phyloP scores from a whole-genome alignment of 2,113 vertebrate species.

The Notothenia coriiceps region DNA sequence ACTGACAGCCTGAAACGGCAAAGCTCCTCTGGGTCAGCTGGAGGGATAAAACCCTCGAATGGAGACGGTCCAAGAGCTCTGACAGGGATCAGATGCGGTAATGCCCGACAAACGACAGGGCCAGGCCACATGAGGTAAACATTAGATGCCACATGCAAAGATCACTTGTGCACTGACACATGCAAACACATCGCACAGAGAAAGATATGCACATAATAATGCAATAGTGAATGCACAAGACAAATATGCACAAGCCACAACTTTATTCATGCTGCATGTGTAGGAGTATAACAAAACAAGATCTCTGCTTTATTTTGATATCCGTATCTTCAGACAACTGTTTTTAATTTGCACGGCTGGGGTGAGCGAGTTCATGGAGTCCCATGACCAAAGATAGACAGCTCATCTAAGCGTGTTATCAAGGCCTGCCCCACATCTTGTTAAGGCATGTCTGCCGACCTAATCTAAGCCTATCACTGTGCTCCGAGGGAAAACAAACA shows the following conservation, averaged over 20 bases:
- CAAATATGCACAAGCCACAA: background rate
- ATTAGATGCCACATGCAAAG: conserved; percentile 41
- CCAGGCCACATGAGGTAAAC: conserved; percentile 56
- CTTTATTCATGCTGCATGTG: background rate
- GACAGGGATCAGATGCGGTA: conserved; percentile 50
- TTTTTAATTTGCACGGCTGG: conserved; percentile 61
- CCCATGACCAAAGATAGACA: conserved; percentile 75
- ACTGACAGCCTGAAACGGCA: conserved; percentile 40
- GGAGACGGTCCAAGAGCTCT: conserved; percentile 42
- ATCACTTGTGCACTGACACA: conserved; percentile 11
- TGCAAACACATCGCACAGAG: background rate
- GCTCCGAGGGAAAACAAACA: conserved; percentile 71
- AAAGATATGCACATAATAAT: conserved; percentile 19
- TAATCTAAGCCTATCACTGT: conserved; percentile 67
- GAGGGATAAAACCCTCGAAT: conserved; percentile 49
- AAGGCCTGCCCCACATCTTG: conserved; percentile 73
- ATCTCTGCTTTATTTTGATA: conserved; percentile 28
- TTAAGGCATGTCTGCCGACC: conserved; percentile 75
- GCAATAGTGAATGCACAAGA: conserved; percentile 16
- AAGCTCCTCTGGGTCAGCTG: conserved; percentile 51
- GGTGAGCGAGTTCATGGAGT: conserved; percentile 70
- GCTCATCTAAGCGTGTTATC: conserved; percentile 72
- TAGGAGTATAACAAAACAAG: conserved; percentile 17
- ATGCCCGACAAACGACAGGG: conserved; percentile 50
- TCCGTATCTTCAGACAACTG: conserved; percentile 52